These are phyloP conservation scores for Ditula angustiorana DNA, from an alignment of 2,888 invertebrate species.

Conservation along the genomic window DNA sequence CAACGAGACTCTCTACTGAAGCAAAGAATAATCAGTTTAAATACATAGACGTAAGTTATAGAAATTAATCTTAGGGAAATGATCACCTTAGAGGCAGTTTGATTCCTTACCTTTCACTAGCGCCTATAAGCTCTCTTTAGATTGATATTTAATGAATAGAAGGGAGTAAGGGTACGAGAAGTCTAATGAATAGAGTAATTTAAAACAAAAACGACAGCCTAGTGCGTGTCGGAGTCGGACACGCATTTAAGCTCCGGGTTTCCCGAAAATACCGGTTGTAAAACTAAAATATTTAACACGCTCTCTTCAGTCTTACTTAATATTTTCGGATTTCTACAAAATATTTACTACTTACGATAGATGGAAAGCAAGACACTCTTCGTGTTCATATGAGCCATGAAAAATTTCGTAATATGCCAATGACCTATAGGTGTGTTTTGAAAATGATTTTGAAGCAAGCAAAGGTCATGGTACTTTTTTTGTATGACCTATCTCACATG, in stretches of 20 bases:
- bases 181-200: no score
- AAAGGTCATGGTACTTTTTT: background rate
- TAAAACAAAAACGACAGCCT: no score
- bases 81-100: constrained; percentile 56
- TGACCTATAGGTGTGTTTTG: background rate
- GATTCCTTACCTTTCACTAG: constrained; percentile 68
- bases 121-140: constrained; percentile 55
- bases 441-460: background rate
- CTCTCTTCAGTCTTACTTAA: no score
- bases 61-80: constrained; percentile 65
- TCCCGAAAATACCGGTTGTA: no score
- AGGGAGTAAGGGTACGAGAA: no score
- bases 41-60: constrained; percentile 48
- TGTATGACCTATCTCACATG: background rate
- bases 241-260: no score
- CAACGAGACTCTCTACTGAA: constrained; percentile 6
- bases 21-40: constrained; percentile 13
- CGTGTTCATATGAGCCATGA: background rate
- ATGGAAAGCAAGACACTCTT: no score
- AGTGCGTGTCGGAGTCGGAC: no score
- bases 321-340: no score
- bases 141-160: constrained; percentile 52
- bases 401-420: background rate
- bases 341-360: no score
- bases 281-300: no score